These are phyloP conservation scores for Metopolophium dirhodum DNA, from an alignment of 1,140 invertebrate species.

Conservation along the genomic window DNA sequence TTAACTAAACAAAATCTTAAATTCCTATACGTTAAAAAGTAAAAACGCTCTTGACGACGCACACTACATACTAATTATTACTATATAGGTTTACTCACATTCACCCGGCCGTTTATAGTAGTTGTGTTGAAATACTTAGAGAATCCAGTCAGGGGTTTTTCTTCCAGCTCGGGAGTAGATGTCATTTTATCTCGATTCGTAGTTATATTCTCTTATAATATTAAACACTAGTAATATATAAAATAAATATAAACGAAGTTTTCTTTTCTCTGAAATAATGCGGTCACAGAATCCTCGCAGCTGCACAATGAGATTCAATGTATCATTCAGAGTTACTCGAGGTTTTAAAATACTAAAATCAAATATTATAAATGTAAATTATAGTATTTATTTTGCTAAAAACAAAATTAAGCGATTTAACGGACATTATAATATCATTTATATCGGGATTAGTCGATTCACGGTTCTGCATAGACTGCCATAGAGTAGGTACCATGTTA, in stretches of 20 bases:
- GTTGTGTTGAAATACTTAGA: not conserved
- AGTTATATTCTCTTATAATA: not conserved
- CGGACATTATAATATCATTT: too few relatives aligned
- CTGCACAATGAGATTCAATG: not conserved
- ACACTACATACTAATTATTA: not conserved
- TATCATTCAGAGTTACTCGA: too few relatives aligned
- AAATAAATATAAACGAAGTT: too few relatives aligned
- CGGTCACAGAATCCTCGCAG: not conserved
- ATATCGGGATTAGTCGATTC: too few relatives aligned
- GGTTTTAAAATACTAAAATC: too few relatives aligned
- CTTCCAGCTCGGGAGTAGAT: not conserved
- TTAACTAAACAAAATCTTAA: not conserved
- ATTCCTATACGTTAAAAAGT: not conserved
- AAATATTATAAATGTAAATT: too few relatives aligned
- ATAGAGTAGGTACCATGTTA: too few relatives aligned
- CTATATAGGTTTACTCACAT: not conserved
- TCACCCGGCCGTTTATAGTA: not conserved
- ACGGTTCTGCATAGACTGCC: too few relatives aligned
- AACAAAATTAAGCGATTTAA: too few relatives aligned
- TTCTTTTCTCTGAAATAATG: not conserved
- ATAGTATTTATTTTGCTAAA: too few relatives aligned
- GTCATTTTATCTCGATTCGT: not conserved
- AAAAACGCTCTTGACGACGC: not conserved
- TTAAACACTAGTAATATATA: not conserved
- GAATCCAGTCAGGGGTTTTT: not conserved